These are phyloP conservation scores for Dendrolimus kikuchii DNA, from an alignment of 1,140 invertebrate species.

Conservation along the genomic window DNA sequence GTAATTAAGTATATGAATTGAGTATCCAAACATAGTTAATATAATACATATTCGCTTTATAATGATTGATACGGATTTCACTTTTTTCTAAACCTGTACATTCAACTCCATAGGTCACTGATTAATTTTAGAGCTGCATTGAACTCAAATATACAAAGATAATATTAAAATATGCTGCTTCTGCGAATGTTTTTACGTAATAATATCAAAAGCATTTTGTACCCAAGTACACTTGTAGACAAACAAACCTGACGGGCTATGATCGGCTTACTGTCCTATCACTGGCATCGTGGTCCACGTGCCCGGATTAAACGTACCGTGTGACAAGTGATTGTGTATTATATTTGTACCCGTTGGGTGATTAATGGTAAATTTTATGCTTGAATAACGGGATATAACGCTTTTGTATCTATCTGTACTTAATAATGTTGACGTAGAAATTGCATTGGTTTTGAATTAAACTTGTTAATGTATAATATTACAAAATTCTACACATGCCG, in stretches of 20 bases:
- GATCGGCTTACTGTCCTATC: conserved; percentile 45
- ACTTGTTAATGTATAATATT: too few relatives aligned
- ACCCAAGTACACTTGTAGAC: conserved; percentile 15
- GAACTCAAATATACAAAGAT: too few relatives aligned
- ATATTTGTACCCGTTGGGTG: conserved; percentile 30
- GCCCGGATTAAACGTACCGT: conserved; percentile 35
- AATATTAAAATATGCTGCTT: too few relatives aligned
- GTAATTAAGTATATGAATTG: too few relatives aligned
- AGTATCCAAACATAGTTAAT: too few relatives aligned
- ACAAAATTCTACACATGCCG: too few relatives aligned
- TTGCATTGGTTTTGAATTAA: neutral
- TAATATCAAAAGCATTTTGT: neutral
- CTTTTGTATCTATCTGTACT: neutral
- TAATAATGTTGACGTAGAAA: conserved; percentile 1
- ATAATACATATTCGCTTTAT: too few relatives aligned
- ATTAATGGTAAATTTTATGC: conserved; percentile 27
- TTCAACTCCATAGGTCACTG: too few relatives aligned
- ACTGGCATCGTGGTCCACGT: conserved; percentile 40
- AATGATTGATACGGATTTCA: too few relatives aligned
- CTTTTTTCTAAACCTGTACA: too few relatives aligned
- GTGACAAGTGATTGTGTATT: conserved; percentile 32
- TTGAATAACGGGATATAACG: conserved; percentile 16
- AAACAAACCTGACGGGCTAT: conserved; percentile 21
- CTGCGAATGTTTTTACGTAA: too few relatives aligned
- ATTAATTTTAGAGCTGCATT: too few relatives aligned